Evolutionary conservation across 2,888 invertebrate species (phyloP), one percentile per base, ranked within the genome.

Genomic region (Trileptium ribeirensis): DNA sequence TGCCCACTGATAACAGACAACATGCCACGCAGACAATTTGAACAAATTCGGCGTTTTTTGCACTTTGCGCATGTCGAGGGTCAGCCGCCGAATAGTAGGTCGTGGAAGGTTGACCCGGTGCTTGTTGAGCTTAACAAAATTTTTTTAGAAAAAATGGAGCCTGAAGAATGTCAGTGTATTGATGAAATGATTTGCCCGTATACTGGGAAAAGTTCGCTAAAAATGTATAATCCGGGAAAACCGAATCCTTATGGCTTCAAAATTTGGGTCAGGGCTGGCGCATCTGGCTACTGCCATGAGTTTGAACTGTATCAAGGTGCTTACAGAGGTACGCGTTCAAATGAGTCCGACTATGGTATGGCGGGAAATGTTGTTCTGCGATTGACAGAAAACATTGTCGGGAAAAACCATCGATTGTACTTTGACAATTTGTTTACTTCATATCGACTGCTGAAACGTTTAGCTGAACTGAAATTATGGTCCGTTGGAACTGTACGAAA

Each of bases 161-260:
- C 70, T 19, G 70, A 70, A n/a, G 19, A 31, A 31, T 8, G n/a
- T 70, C 36, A 33, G 70, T 70, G 19, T 70, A 36, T 70, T 36
- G 70, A 70, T n/a, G 70, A 70, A 36, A 70, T 70, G 70, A 70
- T 70, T 8, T 29, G 31, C 33, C 70, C 70, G 70, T 70, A 33
- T 31, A 29, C 36, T 33, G 70, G 70, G 8, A 29, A 36, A 33
- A 33, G 33, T 33, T 70, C 70, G 15, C 70, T 70, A n/a, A 70
- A 70, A 70, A 29, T 33, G 70, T 70, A 70, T 70, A 19, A 19
- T 70, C 70, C 33, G 15, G 70, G 70, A 15, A 70, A 70, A 31
- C 70, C 70, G n/a, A 33, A 29, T 33, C 70, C 70, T 19, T 70
- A 36, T 29, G 70, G 70, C 33, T 70, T 33, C 36, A 70, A 70